Evolutionary conservation across 2,888 invertebrate genomes (phyloP).

Genomic region (Strigamia maritima): DNA sequence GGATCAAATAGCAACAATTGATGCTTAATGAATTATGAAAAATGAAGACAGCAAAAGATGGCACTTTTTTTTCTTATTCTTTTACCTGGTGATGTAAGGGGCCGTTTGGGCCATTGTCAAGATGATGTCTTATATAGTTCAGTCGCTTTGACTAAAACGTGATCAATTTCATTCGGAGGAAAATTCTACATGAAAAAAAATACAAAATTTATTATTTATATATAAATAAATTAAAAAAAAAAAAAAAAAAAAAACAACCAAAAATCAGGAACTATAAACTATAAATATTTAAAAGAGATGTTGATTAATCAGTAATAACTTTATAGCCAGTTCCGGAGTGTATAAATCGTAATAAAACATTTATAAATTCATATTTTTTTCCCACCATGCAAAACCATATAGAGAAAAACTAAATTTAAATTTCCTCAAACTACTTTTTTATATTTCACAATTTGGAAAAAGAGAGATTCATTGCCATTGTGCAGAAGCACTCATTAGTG

Average conservation of each 20-base stretch:
- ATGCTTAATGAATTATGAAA: slow-evolving; percentile 15
- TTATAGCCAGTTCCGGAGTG: not conserved
- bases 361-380: not conserved
- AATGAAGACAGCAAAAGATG: slow-evolving; percentile 6
- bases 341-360: not conserved
- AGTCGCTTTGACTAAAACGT: slow-evolving; percentile 1
- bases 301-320: not conserved
- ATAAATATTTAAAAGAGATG: not conserved
- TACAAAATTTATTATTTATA: slow-evolving; percentile 1
- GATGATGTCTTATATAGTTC: not conserved
- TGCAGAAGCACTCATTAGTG: not conserved
- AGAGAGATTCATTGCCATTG: not conserved
- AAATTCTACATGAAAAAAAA: not conserved
- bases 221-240: too few relatives aligned
- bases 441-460: not conserved
- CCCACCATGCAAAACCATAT: not conserved
- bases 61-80: not conserved
- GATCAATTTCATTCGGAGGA: not conserved
- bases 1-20: slow-evolving; percentile 11
- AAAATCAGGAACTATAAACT: not conserved
- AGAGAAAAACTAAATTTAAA: not conserved
- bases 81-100: not conserved
- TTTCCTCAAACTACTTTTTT: not conserved
- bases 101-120: not conserved
- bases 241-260: not conserved